Evolutionary conservation across 2,113 vertebrate genomes (phyloP).

Genomic region (Sinocyclocheilus grahami): DNA sequence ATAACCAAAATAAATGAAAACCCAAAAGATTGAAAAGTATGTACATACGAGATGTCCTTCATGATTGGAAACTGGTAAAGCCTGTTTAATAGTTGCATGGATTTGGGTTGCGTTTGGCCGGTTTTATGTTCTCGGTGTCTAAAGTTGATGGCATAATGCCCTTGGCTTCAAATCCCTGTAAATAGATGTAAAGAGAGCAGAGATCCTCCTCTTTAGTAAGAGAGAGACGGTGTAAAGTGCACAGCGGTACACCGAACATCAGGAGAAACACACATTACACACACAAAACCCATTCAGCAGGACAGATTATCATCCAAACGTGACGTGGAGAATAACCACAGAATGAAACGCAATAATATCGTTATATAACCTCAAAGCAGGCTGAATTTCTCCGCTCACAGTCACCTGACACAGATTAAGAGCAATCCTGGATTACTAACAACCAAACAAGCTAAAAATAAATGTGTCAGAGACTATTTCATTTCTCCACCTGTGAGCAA

Average conservation of each 20-base stretch:
- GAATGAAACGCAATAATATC: background rate
- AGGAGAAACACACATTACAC: conserved; percentile 40
- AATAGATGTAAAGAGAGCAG: conserved; percentile 9
- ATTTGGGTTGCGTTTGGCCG: background rate
- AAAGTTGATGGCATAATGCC: background rate
- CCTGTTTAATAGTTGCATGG: background rate
- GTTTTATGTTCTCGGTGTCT: background rate
- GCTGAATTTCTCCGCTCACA: background rate
- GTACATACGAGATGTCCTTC: conserved; percentile 26
- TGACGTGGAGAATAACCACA: background rate
- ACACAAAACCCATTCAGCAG: background rate
- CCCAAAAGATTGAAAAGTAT: conserved; percentile 44
- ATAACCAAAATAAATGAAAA: conserved; percentile 55
- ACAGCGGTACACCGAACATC: conserved; percentile 44
- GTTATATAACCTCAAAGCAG: background rate
- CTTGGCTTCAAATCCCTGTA: conserved; percentile 30
- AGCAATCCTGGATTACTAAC: conserved; percentile 24
- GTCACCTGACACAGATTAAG: background rate
- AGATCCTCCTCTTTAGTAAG: conserved; percentile 1
- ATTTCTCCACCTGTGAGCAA: background rate
- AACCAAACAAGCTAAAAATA: conserved; percentile 31
- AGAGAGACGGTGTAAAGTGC: conserved; percentile 46
- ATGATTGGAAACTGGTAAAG: background rate
- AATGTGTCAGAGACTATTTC: too few species aligned
- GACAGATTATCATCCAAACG: background rate